Evolutionary conservation across 2,797 vertebrate genomes (phyloP).

Genomic region (Sebastes miniatus): DNA sequence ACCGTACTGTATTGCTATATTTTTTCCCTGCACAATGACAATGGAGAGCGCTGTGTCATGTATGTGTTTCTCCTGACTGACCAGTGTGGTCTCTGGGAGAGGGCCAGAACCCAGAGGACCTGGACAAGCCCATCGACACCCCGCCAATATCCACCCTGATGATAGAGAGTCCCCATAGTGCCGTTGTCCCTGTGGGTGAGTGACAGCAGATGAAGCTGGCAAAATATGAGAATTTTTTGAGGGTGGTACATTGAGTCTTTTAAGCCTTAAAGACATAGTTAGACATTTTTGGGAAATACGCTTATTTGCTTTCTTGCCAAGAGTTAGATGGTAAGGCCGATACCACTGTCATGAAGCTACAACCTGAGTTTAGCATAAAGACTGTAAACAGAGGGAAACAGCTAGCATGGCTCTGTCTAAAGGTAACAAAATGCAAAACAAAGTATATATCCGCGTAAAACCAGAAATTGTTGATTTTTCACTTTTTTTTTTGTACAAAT

Average conservation of each 20-base stretch:
- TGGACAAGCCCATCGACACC: slow-evolving; percentile 87
- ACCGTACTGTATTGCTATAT: background rate
- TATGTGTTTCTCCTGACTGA: slow-evolving; percentile 57
- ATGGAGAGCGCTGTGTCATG: slow-evolving; percentile 24
- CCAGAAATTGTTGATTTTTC: background rate
- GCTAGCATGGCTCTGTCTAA: too few species aligned
- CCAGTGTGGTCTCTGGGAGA: slow-evolving; percentile 94
- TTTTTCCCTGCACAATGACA: background rate
- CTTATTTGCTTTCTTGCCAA: background rate
- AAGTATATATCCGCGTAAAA: background rate
- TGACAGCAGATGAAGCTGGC: slow-evolving; percentile 20
- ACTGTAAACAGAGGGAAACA: too few species aligned
- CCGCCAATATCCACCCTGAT: slow-evolving; percentile 89
- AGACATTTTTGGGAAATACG: background rate
- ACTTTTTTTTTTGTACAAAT: background rate
- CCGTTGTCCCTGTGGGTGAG: slow-evolving; percentile 91
- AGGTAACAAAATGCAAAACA: too few species aligned
- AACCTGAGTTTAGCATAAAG: background rate
- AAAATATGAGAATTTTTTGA: background rate
- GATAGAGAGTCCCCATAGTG: slow-evolving; percentile 87
- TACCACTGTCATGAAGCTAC: background rate
- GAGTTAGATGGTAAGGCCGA: background rate
- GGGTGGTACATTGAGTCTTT: background rate
- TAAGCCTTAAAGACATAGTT: background rate
- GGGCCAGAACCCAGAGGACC: slow-evolving; percentile 85